phyloP scores from a whole-genome alignment of 2,888 invertebrate species.

The Rugalucina vietnamica region DNA sequence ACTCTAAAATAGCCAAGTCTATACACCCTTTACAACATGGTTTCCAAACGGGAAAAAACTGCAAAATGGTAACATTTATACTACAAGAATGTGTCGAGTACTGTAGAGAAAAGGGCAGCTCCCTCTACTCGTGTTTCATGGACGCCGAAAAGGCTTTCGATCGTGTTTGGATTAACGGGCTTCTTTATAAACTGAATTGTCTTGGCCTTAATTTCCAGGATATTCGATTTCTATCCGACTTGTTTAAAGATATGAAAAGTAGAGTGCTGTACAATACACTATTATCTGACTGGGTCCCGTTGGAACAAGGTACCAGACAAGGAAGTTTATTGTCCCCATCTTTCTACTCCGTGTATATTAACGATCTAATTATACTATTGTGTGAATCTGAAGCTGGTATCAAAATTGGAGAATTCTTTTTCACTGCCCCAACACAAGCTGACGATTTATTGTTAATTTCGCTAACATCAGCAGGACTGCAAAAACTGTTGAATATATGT shows the following conservation, averaged over 20 bases:
- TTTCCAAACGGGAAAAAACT: conserved; percentile 15
- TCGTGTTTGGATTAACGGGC: conserved; percentile 2
- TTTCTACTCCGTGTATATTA: conserved; percentile 15
- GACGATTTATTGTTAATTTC: conserved; percentile 21
- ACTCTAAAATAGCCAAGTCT: neutral
- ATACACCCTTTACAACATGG: conserved; percentile 23
- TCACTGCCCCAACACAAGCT: conserved; percentile 22
- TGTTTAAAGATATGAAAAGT: neutral
- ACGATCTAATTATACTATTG: conserved; percentile 1
- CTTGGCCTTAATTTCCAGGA: neutral
- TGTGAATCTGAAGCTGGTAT: neutral
- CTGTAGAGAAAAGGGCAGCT: neutral
- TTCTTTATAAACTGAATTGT: conserved; percentile 15
- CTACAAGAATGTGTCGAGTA: conserved; percentile 9
- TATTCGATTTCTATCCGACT: neutral
- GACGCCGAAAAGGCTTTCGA: conserved; percentile 23
- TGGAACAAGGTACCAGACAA: conserved; percentile 16
- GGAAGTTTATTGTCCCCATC: conserved; percentile 17
- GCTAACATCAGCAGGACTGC: neutral
- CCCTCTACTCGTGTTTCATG: neutral
- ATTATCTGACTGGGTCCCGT: neutral
- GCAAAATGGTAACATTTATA: conserved; percentile 7
- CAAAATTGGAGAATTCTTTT: neutral
- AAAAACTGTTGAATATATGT: conserved; percentile 5
- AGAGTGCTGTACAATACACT: neutral